Percentiles rank a stretch among this genome's conserved stretches.
Conservation (phyloP, 2,113 vertebrate species). For the Colinus virginianus region DNA sequence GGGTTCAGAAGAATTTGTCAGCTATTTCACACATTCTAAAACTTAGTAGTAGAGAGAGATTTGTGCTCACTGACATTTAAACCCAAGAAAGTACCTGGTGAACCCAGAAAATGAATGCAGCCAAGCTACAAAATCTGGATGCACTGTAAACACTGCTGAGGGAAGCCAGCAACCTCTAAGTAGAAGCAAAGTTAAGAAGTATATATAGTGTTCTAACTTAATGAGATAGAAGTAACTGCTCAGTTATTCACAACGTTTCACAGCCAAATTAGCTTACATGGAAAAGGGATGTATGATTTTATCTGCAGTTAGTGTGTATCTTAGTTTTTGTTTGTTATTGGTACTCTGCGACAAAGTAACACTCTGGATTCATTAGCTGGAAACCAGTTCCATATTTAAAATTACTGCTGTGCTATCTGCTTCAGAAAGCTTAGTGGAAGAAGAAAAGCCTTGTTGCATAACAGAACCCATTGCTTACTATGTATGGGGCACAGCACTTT, state of each 20-base stretch:
- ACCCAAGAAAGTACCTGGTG: accelerated
- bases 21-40: background rate
- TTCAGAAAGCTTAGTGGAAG: background rate
- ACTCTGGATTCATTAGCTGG: background rate
- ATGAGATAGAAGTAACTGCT: too few relatives aligned
- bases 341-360: background rate
- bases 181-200: too few relatives aligned
- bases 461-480: accelerated
- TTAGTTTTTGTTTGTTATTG: background rate
- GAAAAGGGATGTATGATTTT: background rate
- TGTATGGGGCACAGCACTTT: background rate
- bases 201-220: background rate
- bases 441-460: background rate
- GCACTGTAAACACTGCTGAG: accelerated
- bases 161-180: accelerated
- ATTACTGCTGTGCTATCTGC: accelerated
- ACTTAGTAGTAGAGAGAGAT: background rate
- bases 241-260: background rate
- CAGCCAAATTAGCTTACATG: background rate
- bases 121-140: background rate
- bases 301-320: accelerated
- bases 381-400: background rate
- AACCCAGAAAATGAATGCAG: background rate
- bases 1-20: background rate
- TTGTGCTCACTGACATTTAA: background rate